Evolutionary conservation across 2,888 invertebrate species (phyloP), one percentile per base, ranked within the genome.

Genomic region (Cheilosia vulpina): DNA sequence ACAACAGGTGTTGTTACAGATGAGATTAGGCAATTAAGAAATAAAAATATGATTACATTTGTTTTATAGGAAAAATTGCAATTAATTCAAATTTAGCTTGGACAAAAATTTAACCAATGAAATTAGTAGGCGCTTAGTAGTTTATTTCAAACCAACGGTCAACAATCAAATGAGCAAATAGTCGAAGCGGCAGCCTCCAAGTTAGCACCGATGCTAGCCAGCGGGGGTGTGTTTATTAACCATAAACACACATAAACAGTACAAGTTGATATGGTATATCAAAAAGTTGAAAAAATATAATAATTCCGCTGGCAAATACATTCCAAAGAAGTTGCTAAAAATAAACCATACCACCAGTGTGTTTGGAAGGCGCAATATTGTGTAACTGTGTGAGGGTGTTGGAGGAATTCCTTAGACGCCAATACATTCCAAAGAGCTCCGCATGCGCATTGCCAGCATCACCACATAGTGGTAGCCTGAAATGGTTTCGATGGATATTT

Each of bases 141-240:
- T 77, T 60, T 81, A 57, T 76, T 34, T 68, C 81, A 72, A 81
- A 77, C 52, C 81, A 85, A 85, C 81, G 63, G 81, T 81, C 81
- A 68, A 85, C 71, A 85, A 77, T 85, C 85, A 85, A 85, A 85
- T 85, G 85, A 81, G 85, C 71, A 57, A 55, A 50, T 50, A 31
- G 27, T 21, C 57, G 57, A 17, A 24, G 38, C 19, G 52, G 11
- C 47, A 81, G 62, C 47, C 68, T 21, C 60, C 76, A 85, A 76
- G 76, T 85, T 38, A 77, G 7, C 81, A 77, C n/a, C 60, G 75
- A 43, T 9, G 3, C 58, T 24, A 9, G 34, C 66, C 50, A 27
- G 34, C 53, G 47, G 72, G 62, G 76, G 65, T 58, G 76, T 66
- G 27, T 15, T 21, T 60, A 62, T 60, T 15, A 41, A 50, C 60